phyloP scores from a whole-genome alignment of 2,113 vertebrate species.

The Cervus canadensis region DNA sequence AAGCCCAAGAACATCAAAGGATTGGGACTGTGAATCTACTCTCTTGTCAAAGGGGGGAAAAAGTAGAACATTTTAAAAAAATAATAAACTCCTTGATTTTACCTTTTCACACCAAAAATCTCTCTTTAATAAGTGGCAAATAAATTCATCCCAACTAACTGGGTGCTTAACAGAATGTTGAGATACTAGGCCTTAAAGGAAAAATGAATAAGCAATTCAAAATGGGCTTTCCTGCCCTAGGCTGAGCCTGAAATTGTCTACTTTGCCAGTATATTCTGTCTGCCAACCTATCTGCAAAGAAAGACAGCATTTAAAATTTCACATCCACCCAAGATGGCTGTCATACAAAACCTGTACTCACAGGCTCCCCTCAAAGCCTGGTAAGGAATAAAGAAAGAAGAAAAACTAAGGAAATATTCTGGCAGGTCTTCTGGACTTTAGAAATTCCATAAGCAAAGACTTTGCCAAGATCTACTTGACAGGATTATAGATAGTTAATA shows the following conservation, averaged over 20 bases:
- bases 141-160: background rate
- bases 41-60: background rate
- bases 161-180: background rate
- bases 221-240: background rate
- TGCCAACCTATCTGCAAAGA: slow-evolving; percentile 60
- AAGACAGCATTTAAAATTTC: slow-evolving; percentile 51
- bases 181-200: background rate
- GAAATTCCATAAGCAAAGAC: slow-evolving; percentile 35
- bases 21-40: slow-evolving; percentile 22
- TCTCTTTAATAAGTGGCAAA: slow-evolving; percentile 2
- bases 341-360: slow-evolving; percentile 24
- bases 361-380: background rate
- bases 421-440: slow-evolving; percentile 23
- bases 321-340: background rate
- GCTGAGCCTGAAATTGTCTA: background rate
- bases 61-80: background rate
- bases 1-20: slow-evolving; percentile 20
- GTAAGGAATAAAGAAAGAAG: background rate
- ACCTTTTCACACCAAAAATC: background rate
- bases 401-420: slow-evolving; percentile 49
- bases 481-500: slow-evolving; percentile 21
- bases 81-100: slow-evolving; percentile 30
- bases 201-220: slow-evolving; percentile 51
- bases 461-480: slow-evolving; percentile 11
- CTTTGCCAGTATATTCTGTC: slow-evolving; percentile 20